Conservation (phyloP, 1,140 invertebrate genomes). For the Oppia nitens region DNA sequence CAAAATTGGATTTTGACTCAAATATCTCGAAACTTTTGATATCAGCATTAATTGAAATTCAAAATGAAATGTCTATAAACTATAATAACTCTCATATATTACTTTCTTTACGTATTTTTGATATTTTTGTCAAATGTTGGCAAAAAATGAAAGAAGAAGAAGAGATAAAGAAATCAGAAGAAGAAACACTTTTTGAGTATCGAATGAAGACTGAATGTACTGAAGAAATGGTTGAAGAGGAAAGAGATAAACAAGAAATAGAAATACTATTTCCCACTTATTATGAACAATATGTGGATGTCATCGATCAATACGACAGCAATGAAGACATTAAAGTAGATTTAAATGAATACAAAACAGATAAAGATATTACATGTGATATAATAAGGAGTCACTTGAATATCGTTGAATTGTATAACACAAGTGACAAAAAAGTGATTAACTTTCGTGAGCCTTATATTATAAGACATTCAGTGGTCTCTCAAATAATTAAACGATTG, state of each 20-base stretch:
- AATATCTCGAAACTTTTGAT: slow-evolving; percentile 22
- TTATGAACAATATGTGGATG: slow-evolving; percentile 36
- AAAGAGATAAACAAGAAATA: slow-evolving; percentile 43
- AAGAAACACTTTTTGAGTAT: slow-evolving; percentile 61
- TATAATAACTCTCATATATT: slow-evolving; percentile 18
- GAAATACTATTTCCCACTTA: slow-evolving; percentile 52
- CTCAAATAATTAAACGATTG: slow-evolving; percentile 9
- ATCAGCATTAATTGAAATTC: slow-evolving; percentile 18
- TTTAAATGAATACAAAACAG: slow-evolving; percentile 26
- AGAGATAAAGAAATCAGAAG: slow-evolving; percentile 46
- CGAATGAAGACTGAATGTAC: slow-evolving; percentile 34
- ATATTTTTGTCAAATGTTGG: slow-evolving; percentile 44
- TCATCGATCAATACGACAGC: slow-evolving; percentile 26
- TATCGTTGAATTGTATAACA: slow-evolving; percentile 16
- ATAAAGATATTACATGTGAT: slow-evolving; percentile 18
- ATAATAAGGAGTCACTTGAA: slow-evolving; percentile 14
- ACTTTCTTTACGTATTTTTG: slow-evolving; percentile 10
- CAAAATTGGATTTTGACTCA: not conserved
- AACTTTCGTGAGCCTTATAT: slow-evolving; percentile 11
- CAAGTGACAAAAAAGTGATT: slow-evolving; percentile 11
- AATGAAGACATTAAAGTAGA: not conserved
- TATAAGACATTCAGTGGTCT: slow-evolving; percentile 11
- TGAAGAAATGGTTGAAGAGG: slow-evolving; percentile 47
- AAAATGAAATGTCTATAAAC: slow-evolving; percentile 19
- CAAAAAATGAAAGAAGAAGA: slow-evolving; percentile 49